Evolutionary conservation across 2,888 invertebrate genomes (phyloP), one percentile per base, ranked within the genome.

Genomic region (Chydorus sphaericus): DNA sequence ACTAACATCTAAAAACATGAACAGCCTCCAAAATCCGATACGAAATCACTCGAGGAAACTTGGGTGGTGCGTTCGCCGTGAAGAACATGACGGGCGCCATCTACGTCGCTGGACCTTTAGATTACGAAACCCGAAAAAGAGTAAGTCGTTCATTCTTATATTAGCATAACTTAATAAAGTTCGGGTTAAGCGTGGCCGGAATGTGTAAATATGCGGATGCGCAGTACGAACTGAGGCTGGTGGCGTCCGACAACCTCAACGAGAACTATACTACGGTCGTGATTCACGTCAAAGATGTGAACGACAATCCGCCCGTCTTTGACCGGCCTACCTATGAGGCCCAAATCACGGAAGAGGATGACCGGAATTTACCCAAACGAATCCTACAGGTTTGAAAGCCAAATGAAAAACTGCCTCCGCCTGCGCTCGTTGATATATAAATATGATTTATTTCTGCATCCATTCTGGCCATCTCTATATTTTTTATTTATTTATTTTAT

Each of bases 41-140:
- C 79, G 93, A 94, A 83, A 94, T 96, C 76, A 93, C 92, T 74
- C 90, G 90, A 81, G 94, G 94, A 78, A 96, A 96, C 83, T 83
- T 91, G 80, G 93, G 93, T 61, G 94, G 93, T 66, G 93, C 93
- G 37, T 94, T 94, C 72, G 93, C 92, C 65, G 93, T 94, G 70
- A 92, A 93, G 77, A 92, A 92, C 75, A 92, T 92, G 86, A 94
- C 94, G 63, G 96, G 96, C 65, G 94, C 94, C 70, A 94, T 96
- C 73, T 94, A 92, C 75, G 93, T 96, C 64, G 93, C 93, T 59
- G 93, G 93, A 63, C 89, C 92, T 59, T 79, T 96, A 69, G 96
- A 96, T 77, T 96, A 94, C 72, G 94, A 94, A 73, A 90, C 91
- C 55, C 80, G 91, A 68, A 89, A 91, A 75, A 80, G 92, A 81